Evolutionary conservation across 2,888 invertebrate genomes (phyloP), one percentile per base, ranked within the genome.

Genomic region (Callyntrura guangdongensis): DNA sequence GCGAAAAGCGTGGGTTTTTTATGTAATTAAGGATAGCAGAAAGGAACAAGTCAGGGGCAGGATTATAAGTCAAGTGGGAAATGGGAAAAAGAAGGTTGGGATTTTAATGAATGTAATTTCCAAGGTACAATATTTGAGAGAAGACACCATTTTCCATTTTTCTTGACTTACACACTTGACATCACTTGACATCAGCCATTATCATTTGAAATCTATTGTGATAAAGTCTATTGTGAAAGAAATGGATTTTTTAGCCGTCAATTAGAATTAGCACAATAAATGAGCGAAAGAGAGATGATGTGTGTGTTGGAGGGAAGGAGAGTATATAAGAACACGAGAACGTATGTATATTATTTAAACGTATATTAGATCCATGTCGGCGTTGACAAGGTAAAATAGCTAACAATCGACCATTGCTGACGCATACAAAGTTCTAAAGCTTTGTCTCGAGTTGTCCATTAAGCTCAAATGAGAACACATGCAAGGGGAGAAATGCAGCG

Each of bases 281-380:
- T 59, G 17, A 59, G 6, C 1, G 59, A 17, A n/a, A 17, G 2
- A 9, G 6, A 59, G 17, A 3, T 17, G 17, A 59, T n/a, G 36
- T 36, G 2, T 36, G 12, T 25, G n/a, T 64, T 1, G 64, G 0
- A 25, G 1, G 9, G 22, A 11, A 25, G 25, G 64, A 2, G n/a
- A 3, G 25, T 25, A 49, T 6, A 8, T 49, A 64, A 53, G n/a
- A 4, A 61, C 20, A 61, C 11, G 61, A 22, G 9, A 8, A 64
- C 25, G 64, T 9, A 25, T 25, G n/a, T n/a, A n/a, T n/a, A n/a
- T n/a, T n/a, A 64, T 64, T 64, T n/a, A 53, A 53, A n/a, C n/a
- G n/a, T n/a, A n/a, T n/a, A n/a, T n/a, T n/a, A 53, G 53, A 53
- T n/a, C 12, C 5, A 9, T 53, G 53, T 53, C 53, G 3, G 14